These are phyloP conservation scores for Campoletis raptor DNA, from an alignment of 2,888 invertebrate genomes.

Conservation along the genomic window DNA sequence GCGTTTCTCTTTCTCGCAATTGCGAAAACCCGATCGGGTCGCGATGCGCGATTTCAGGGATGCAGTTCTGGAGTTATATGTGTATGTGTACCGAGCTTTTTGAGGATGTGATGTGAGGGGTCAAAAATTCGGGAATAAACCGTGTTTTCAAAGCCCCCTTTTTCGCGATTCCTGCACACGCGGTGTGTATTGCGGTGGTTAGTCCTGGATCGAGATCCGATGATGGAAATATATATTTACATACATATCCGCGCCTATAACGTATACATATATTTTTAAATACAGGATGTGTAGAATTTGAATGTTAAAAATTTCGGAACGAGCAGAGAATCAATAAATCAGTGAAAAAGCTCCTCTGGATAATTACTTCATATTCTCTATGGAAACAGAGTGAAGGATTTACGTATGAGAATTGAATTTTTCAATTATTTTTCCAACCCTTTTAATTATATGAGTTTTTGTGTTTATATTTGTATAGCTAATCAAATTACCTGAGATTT, in stretches of 20 bases:
- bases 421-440: not conserved
- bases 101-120: not conserved
- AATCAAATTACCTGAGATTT: not conserved
- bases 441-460: too few relatives aligned
- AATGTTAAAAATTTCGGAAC: not conserved
- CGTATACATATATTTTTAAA: not conserved
- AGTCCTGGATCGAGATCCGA: constrained; percentile 49
- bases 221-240: not conserved
- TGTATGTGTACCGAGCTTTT: constrained; percentile 15
- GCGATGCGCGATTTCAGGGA: constrained; percentile 33
- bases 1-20: constrained; percentile 13
- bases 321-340: not conserved
- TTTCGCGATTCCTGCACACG: constrained; percentile 45
- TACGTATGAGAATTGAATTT: not conserved
- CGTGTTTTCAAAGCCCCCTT: constrained; percentile 43
- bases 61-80: constrained; percentile 14
- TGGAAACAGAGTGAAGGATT: not conserved
- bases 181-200: constrained; percentile 62
- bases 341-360: not conserved
- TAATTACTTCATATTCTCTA: not conserved
- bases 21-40: constrained; percentile 45
- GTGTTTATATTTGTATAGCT: not conserved
- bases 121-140: constrained; percentile 23
- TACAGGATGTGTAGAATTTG: not conserved
- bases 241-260: not conserved